phyloP scores from a whole-genome alignment of 2,113 vertebrate species.

The Ptilonorhynchus violaceus region DNA sequence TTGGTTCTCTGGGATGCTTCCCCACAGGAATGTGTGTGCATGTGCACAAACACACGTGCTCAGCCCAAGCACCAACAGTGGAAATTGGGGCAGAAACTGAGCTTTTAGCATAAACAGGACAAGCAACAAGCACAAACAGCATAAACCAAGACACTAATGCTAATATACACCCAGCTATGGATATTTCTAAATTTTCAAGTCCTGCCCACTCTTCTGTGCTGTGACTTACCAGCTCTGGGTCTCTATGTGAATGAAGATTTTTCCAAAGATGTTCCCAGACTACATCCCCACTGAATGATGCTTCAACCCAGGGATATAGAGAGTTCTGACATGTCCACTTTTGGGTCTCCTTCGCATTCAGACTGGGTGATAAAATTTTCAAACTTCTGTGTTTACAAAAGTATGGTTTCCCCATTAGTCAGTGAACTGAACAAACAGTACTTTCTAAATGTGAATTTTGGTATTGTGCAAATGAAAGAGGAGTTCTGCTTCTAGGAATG shows the following conservation, averaged over 20 bases:
- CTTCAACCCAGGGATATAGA: neutral
- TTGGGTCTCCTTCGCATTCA: neutral
- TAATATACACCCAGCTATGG: neutral
- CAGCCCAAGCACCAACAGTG: neutral
- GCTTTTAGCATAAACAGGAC: neutral
- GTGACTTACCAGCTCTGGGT: neutral
- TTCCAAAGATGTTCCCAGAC: neutral
- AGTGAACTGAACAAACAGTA: neutral
- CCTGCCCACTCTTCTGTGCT: neutral
- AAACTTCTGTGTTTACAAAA: neutral
- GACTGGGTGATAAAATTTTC: neutral
- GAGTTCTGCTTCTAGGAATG: neutral
- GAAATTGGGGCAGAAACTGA: neutral
- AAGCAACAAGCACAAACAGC: no score
- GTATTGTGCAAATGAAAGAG: neutral
- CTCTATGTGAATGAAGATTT: neutral
- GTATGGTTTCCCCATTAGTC: neutral
- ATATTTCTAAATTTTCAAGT: neutral
- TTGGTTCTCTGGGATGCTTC: neutral
- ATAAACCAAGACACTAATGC: neutral
- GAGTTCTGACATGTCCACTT: rapidly evolving
- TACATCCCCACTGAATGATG: neutral
- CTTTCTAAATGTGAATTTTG: neutral
- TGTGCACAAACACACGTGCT: neutral
- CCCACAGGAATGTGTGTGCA: neutral